Evolutionary conservation across 1,140 invertebrate genomes (phyloP).

Genomic region (Subanguina moxae): DNA sequence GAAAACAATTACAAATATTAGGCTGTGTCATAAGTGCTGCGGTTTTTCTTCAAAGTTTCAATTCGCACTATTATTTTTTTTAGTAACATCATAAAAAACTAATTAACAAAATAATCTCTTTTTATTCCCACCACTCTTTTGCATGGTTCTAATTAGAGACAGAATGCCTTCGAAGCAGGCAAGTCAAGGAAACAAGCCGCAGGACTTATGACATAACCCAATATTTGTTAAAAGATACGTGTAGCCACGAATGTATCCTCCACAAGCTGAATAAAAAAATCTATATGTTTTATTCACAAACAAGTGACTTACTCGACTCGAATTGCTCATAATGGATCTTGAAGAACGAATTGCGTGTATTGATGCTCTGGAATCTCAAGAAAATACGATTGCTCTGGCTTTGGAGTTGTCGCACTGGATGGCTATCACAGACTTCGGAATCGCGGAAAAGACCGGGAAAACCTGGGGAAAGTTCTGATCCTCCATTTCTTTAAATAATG

Average conservation of each 20-base stretch:
- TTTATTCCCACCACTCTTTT: no score
- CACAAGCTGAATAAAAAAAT: slow-evolving; percentile 59
- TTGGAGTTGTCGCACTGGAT: slow-evolving; percentile 14
- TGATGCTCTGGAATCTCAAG: slow-evolving; percentile 37
- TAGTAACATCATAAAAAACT: no score
- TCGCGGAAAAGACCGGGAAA: slow-evolving; percentile 42
- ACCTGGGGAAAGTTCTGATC: slow-evolving; percentile 37
- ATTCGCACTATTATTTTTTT: no score
- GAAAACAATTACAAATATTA: no score
- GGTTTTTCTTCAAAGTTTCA: no score
- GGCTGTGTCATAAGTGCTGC: no score
- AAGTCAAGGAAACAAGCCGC: no score
- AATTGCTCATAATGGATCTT: slow-evolving; percentile 49
- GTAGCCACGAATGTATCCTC: slow-evolving; percentile 58
- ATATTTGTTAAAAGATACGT: background rate
- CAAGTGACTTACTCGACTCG: slow-evolving; percentile 29
- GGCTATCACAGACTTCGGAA: slow-evolving; percentile 46
- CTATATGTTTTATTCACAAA: background rate
- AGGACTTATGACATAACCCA: no score
- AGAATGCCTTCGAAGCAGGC: no score
- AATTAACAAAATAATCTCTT: no score
- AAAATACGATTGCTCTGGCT: slow-evolving; percentile 51
- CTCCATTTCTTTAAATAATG: slow-evolving; percentile 39
- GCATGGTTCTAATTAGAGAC: no score
- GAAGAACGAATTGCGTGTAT: slow-evolving; percentile 57